Evolutionary conservation across 2,113 vertebrate species (phyloP), one percentile per base, ranked within the genome.

Genomic region (Octodon degus): DNA sequence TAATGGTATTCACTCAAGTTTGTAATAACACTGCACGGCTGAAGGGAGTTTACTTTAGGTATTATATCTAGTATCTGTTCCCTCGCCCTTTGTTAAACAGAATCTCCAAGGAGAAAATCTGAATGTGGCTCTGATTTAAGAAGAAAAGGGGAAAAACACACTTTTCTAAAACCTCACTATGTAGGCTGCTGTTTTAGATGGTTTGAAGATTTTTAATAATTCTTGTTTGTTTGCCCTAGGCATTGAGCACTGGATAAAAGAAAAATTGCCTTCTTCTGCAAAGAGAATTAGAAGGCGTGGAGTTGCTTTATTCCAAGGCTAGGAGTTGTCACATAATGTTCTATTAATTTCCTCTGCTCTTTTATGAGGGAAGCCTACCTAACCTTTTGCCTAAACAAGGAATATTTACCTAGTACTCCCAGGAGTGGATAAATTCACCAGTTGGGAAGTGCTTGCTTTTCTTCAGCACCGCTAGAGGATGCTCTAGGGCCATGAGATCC

Each of bases 1-100:
- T 99, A 98, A 98, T 97, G 97, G 98, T 98, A 99, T 96, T 98
- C 99, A 98, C 98, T 99, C 98, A 97, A 98, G 98, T 99, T 98
- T 99, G 98, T 99, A 99, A 99, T 99, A 98, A 98, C 98, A 98
- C 98, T 97, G 98, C 98, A 99, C 98, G 98, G 98, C 98, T 99
- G 98, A 98, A 90, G 95, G 98, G 98, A 98, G 97, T 99, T 99
- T 99, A 98, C 98, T 98, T 98, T 98, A 98, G 98, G 98, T 98
- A 98, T 98, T 99, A 99, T 95, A 93, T 98, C 98, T 98, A 88
- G 97, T 95, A 94, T 97, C 97, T 87, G 89, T 95, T 98, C 97
- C 98, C 98, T 97, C 95, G 94, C 89, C 98, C 87, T 97, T 96
- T 97, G 98, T 98, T 98, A 98, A 98, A 98, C 97, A 96, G 96